Evolutionary conservation across 2,113 vertebrate genomes (phyloP).

Genomic region (Rattus rattus): DNA sequence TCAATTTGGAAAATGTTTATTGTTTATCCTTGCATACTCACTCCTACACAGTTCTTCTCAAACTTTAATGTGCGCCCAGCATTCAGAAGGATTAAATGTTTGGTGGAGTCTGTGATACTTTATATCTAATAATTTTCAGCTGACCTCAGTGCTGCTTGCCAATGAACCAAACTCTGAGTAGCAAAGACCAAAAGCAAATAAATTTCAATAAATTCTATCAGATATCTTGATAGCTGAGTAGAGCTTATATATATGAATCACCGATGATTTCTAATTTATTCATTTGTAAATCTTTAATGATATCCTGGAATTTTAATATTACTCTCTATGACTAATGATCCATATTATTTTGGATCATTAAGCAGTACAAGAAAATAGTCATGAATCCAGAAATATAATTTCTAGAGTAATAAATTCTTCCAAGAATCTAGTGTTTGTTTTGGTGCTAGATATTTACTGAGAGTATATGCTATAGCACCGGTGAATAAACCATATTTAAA

Average conservation of each 20-base stretch:
- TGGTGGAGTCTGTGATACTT: neutral
- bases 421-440: slow-evolving; percentile 32
- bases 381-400: slow-evolving; percentile 49
- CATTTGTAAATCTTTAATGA: slow-evolving; percentile 71
- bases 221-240: neutral
- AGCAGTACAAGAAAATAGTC: slow-evolving; percentile 53
- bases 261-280: slow-evolving; percentile 66
- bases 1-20: neutral
- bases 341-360: slow-evolving; percentile 51
- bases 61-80: neutral
- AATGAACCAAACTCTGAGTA: neutral
- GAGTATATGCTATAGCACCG: neutral
- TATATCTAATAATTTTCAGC: neutral
- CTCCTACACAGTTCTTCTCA: neutral
- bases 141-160: neutral
- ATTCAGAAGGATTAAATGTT: neutral
- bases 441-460: slow-evolving; percentile 35
- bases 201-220: slow-evolving; percentile 42
- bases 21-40: neutral
- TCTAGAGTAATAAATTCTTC: slow-evolving; percentile 31
- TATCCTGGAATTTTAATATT: slow-evolving; percentile 61
- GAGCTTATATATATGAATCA: slow-evolving; percentile 61
- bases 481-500: neutral
- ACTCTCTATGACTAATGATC: slow-evolving; percentile 40
- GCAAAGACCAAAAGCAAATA: neutral